Conservation (phyloP, 2,113 vertebrate genomes). For the Puma concolor region DNA sequence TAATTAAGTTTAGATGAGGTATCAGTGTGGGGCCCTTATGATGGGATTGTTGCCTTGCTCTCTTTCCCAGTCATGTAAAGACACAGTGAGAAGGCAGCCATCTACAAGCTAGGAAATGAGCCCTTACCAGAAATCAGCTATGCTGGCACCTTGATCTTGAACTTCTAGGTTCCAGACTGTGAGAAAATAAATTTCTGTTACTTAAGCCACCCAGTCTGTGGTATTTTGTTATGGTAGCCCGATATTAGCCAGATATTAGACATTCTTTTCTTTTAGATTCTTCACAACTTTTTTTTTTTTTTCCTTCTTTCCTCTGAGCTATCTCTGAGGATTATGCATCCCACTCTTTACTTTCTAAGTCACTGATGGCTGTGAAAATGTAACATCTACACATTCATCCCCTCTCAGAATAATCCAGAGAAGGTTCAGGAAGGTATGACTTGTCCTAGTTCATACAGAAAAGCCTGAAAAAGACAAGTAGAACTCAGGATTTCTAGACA, state of each 20-base stretch:
- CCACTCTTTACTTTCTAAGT: neutral
- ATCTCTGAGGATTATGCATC: neutral
- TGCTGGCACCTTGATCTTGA: neutral
- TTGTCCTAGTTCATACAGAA: neutral
- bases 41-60: neutral
- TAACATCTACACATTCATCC: neutral
- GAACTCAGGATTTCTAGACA: neutral
- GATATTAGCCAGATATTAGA: neutral
- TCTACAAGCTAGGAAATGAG: neutral
- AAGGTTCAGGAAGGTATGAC: neutral
- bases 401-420: neutral
- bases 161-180: neutral
- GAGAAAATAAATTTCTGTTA: neutral
- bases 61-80: neutral
- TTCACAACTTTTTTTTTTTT: neutral
- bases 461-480: neutral
- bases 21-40: neutral
- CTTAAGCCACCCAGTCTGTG: neutral
- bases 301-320: neutral
- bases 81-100: neutral
- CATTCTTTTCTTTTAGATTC: slow-evolving; percentile 1
- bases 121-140: neutral
- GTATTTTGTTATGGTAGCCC: neutral
- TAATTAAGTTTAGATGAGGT: neutral
- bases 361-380: neutral